Evolutionary conservation across 2,888 invertebrate genomes (phyloP).

Genomic region (Cryptus viduatorius): DNA sequence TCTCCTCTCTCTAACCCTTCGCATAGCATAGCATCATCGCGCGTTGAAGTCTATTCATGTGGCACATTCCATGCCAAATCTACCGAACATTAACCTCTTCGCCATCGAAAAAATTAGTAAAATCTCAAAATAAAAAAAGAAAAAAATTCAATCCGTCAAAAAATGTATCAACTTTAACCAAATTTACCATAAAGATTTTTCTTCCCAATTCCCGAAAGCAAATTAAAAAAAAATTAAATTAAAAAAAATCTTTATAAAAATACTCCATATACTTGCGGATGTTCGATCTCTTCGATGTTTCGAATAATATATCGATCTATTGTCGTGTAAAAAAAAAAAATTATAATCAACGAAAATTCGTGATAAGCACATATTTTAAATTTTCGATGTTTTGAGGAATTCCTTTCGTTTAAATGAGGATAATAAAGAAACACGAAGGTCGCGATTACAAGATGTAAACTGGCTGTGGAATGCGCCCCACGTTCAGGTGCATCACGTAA

Average conservation of each 20-base stretch:
- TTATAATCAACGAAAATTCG: neutral
- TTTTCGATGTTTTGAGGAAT: neutral
- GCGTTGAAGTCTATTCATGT: neutral
- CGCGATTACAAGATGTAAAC: neutral
- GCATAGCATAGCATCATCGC: constrained; percentile 25
- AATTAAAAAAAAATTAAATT: no score
- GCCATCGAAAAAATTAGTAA: neutral
- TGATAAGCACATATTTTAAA: neutral
- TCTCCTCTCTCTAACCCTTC: constrained; percentile 68
- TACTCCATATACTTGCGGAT: neutral
- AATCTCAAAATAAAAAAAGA: neutral
- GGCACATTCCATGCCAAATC: neutral
- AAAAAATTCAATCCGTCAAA: no score
- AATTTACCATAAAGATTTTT: neutral
- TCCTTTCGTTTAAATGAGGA: neutral
- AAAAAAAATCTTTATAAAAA: no score
- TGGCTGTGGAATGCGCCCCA: neutral
- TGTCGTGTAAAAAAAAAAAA: neutral
- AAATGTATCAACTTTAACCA: neutral
- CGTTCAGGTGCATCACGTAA: neutral
- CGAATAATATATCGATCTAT: neutral
- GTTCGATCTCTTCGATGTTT: neutral
- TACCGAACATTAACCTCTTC: neutral
- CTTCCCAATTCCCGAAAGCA: neutral
- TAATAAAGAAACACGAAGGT: neutral